Conservation (phyloP, 2,797 vertebrate genomes). For the Aphelocoma californica region DNA sequence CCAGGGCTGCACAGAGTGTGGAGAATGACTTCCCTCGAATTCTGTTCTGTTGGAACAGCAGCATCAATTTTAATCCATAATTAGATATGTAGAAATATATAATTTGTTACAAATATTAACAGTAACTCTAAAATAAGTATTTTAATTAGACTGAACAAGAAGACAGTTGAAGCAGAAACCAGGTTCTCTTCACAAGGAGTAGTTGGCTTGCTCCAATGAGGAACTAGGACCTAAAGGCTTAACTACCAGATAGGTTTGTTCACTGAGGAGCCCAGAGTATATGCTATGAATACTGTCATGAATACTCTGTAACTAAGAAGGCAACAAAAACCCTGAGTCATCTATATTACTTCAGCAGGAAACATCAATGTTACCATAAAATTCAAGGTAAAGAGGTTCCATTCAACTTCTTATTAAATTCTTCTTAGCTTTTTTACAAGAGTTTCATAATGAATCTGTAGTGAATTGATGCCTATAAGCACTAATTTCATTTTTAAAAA, state of each 20-base stretch:
- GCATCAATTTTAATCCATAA: background rate
- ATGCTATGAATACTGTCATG: background rate
- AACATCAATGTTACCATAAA: background rate
- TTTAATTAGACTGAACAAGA: background rate
- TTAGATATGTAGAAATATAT: background rate
- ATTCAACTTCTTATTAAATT: background rate
- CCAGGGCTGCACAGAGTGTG: fast-evolving
- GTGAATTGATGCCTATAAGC: background rate
- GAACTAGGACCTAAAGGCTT: background rate
- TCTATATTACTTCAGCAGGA: background rate
- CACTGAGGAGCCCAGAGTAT: background rate
- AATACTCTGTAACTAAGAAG: background rate
- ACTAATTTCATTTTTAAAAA: background rate
- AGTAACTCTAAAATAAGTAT: background rate
- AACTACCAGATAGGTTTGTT: background rate
- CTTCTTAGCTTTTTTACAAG: background rate
- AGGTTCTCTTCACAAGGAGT: background rate
- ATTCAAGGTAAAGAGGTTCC: background rate
- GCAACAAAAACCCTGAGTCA: background rate
- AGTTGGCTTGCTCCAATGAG: background rate
- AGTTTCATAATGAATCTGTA: background rate
- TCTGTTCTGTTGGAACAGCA: background rate
- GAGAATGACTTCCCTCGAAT: background rate
- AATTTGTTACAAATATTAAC: background rate
- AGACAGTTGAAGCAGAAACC: background rate